phyloP scores from a whole-genome alignment of 2,797 vertebrate genomes.

The Malacoctenus gilli region DNA sequence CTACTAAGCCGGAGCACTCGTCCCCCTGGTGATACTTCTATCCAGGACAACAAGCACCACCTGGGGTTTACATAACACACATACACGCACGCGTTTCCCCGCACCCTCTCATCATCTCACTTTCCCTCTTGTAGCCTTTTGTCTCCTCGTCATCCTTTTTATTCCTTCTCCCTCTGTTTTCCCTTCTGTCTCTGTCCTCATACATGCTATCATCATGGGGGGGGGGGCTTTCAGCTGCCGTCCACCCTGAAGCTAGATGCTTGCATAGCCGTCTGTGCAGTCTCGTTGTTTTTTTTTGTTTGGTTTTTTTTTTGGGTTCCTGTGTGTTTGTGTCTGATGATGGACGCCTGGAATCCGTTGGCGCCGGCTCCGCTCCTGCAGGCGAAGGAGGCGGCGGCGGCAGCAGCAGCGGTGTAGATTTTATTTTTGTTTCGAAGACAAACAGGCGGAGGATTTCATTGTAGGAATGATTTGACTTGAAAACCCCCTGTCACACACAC shows the following conservation, averaged over 20 bases:
- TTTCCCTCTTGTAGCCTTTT: constrained; percentile 42
- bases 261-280: constrained; percentile 15
- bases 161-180: constrained; percentile 35
- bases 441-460: constrained; percentile 28
- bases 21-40: constrained; percentile 78
- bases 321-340: constrained; percentile 27
- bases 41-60: constrained; percentile 84
- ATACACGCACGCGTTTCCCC: constrained; percentile 31
- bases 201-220: constrained; percentile 7
- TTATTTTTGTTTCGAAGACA: constrained; percentile 7
- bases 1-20: constrained; percentile 61
- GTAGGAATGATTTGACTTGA: constrained; percentile 40
- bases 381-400: constrained; percentile 15
- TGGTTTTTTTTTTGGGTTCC: constrained; percentile 29
- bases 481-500: constrained; percentile 29
- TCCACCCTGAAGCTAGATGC: constrained; percentile 40
- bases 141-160: constrained; percentile 44
- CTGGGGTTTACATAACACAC: constrained; percentile 74
- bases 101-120: constrained; percentile 34
- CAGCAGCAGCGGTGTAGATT: constrained; percentile 23
- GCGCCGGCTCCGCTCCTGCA: constrained; percentile 10
- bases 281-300: too few species aligned
- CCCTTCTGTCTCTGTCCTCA: constrained; percentile 21
- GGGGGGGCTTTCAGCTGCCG: constrained; percentile 18
- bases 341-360: constrained; percentile 31